These are phyloP conservation scores for Microtus montanus DNA, from an alignment of 2,113 vertebrate species.

Conservation along the genomic window DNA sequence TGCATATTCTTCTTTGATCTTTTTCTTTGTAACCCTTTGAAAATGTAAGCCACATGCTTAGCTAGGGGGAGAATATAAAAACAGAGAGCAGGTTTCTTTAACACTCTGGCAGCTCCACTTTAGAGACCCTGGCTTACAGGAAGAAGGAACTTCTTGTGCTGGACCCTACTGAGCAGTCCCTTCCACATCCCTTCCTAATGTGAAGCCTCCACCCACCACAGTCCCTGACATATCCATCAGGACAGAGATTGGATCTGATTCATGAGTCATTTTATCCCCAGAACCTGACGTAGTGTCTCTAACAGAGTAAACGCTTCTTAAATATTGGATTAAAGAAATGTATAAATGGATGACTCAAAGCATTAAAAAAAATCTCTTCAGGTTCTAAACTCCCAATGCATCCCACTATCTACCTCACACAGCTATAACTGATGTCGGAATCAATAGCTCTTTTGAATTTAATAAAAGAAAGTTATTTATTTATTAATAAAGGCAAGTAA, in stretches of 20 bases:
- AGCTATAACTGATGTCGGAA: background rate
- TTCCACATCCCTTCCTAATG: background rate
- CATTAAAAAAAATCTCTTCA: background rate
- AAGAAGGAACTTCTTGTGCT: background rate
- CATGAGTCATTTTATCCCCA: background rate
- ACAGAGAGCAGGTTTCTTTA: background rate
- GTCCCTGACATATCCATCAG: background rate
- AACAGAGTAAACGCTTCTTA: background rate
- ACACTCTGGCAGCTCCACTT: background rate
- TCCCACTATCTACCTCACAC: background rate
- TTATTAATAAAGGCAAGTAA: slow-evolving; percentile 41
- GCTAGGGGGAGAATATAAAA: background rate
- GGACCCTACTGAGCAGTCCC: background rate
- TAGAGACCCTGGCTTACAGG: background rate
- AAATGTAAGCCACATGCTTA: slow-evolving; percentile 27
- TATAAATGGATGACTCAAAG: background rate
- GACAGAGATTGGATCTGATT: background rate
- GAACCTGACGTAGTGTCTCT: background rate
- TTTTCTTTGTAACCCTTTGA: background rate
- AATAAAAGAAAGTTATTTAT: background rate
- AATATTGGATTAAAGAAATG: background rate
- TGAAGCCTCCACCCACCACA: background rate
- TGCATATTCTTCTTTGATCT: background rate
- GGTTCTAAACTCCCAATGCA: background rate
- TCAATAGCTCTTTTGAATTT: slow-evolving; percentile 23